These are phyloP conservation scores for Sparus aurata DNA, from an alignment of 2,797 vertebrate species.

Conservation along the genomic window DNA sequence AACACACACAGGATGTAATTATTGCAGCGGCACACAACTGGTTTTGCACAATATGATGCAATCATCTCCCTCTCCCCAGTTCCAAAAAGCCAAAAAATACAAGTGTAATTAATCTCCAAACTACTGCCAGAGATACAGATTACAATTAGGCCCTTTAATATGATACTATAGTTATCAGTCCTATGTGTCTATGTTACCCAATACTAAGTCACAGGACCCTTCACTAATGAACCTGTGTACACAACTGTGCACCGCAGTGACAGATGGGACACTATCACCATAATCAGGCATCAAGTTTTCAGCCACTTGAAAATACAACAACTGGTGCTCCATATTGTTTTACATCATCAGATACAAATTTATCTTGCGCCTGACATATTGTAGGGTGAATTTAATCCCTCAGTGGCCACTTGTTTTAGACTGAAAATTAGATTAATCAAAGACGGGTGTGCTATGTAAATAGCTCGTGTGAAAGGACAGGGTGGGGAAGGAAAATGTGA, in stretches of 20 bases:
- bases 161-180: slow-evolving; percentile 60
- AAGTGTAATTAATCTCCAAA: slow-evolving; percentile 58
- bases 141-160: slow-evolving; percentile 60
- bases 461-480: slow-evolving; percentile 50
- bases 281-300: slow-evolving; percentile 69
- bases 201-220: slow-evolving; percentile 64
- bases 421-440: slow-evolving; percentile 66
- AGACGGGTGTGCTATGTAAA: slow-evolving; percentile 62
- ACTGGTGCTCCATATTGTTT: slow-evolving; percentile 67
- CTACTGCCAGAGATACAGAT: slow-evolving; percentile 52
- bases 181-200: slow-evolving; percentile 66
- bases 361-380: slow-evolving; percentile 50
- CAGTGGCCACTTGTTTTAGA: slow-evolving; percentile 51
- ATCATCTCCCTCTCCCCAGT: slow-evolving; percentile 25
- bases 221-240: slow-evolving; percentile 58
- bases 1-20: slow-evolving; percentile 68
- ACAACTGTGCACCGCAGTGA: slow-evolving; percentile 35
- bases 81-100: slow-evolving; percentile 44
- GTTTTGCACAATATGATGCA: slow-evolving; percentile 59
- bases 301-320: slow-evolving; percentile 53
- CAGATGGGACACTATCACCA: slow-evolving; percentile 62
- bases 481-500: slow-evolving; percentile 56
- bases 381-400: slow-evolving; percentile 58
- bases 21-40: slow-evolving; percentile 50
- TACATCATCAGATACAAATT: slow-evolving; percentile 63